These are phyloP conservation scores for Rhodeus uyekii DNA, from an alignment of 2,797 vertebrate species.

Conservation along the genomic window DNA sequence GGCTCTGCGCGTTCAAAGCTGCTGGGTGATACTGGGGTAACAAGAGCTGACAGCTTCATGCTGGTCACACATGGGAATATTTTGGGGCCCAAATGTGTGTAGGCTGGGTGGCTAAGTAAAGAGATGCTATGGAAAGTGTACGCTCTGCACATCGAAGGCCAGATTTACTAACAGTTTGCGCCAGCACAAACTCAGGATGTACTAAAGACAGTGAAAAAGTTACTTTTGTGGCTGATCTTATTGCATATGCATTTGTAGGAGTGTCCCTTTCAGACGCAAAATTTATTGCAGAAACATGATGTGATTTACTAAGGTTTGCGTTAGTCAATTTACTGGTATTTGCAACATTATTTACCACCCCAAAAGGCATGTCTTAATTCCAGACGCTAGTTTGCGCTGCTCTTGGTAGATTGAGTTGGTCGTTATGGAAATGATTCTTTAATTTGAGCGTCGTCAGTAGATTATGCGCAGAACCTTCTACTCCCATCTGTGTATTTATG, in stretches of 20 bases:
- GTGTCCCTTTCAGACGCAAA: neutral
- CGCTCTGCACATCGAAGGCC: neutral
- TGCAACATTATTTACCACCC: too few species aligned
- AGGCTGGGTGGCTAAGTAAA: slow-evolving; percentile 21
- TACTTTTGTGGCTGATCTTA: neutral
- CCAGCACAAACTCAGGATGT: neutral
- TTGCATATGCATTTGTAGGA: neutral
- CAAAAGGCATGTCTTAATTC: too few species aligned
- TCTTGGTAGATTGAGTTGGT: too few species aligned
- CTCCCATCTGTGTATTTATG: too few species aligned
- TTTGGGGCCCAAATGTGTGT: slow-evolving; percentile 72
- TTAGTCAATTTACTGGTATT: too few species aligned
- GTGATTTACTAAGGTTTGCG: neutral
- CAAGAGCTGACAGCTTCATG: slow-evolving; percentile 74
- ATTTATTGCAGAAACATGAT: neutral
- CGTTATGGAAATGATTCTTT: too few species aligned
- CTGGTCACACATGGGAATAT: slow-evolving; percentile 78
- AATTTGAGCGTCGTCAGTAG: too few species aligned
- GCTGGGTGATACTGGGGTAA: slow-evolving; percentile 71
- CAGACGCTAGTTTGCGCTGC: too few species aligned
- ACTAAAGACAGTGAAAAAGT: neutral
- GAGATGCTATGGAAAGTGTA: slow-evolving; percentile 26
- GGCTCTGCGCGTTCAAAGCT: slow-evolving; percentile 69
- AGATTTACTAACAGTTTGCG: neutral
- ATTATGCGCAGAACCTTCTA: too few species aligned